Conservation (phyloP, 64 coral and sea anemone genomes). For the Astreopora myriophthalma region DNA sequence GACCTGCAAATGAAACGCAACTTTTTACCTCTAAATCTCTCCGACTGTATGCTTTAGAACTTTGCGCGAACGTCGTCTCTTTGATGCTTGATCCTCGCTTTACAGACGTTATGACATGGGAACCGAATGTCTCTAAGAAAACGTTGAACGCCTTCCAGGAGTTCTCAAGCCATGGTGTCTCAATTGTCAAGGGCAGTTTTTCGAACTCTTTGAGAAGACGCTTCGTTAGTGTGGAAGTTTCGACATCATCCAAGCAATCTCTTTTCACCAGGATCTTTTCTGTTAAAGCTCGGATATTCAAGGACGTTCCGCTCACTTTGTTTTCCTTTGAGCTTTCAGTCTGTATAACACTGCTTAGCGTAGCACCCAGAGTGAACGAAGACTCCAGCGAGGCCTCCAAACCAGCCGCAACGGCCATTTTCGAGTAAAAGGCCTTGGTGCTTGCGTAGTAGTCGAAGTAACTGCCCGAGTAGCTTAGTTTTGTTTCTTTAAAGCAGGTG, state of each 20-base stretch:
- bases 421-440: slow-evolving; percentile 21
- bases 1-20: slow-evolving; percentile 19
- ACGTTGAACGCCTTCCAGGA: slow-evolving; percentile 53
- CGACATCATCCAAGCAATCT: slow-evolving; percentile 13
- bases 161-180: slow-evolving; percentile 8
- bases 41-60: slow-evolving; percentile 9
- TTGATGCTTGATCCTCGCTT: slow-evolving; percentile 45
- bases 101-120: slow-evolving; percentile 48
- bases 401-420: neutral
- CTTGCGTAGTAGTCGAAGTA: slow-evolving; percentile 13
- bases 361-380: slow-evolving; percentile 5
- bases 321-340: neutral
- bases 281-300: slow-evolving; percentile 10
- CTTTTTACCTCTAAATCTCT: slow-evolving; percentile 50
- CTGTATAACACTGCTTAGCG: neutral
- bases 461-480: neutral
- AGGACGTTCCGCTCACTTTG: slow-evolving; percentile 21
- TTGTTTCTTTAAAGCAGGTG: neutral
- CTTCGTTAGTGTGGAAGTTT: neutral
- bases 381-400: slow-evolving; percentile 17
- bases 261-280: slow-evolving; percentile 6
- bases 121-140: slow-evolving; percentile 53
- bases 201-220: slow-evolving; percentile 21
- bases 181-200: neutral
- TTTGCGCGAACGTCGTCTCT: slow-evolving; percentile 30